phyloP scores from a whole-genome alignment of 2,888 invertebrate genomes.

The Itoplectis maculator region DNA sequence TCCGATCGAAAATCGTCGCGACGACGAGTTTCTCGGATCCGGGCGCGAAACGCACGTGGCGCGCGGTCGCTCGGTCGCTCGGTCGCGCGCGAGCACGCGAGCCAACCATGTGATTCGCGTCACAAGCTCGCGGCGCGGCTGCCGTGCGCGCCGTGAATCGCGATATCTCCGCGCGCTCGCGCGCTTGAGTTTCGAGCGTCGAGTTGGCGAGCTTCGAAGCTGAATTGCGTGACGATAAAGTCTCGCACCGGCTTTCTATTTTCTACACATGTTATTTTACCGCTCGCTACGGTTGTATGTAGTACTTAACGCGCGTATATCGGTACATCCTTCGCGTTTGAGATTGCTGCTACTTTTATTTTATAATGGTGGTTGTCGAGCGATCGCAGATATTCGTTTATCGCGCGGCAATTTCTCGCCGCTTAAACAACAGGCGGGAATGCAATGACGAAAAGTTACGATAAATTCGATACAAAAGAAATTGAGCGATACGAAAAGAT shows the following conservation, averaged over 20 bases:
- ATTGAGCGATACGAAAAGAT: too few species aligned
- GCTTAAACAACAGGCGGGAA: too few species aligned
- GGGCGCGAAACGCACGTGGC: neutral
- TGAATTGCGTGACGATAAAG: constrained; percentile 44
- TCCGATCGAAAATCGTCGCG: constrained; percentile 11
- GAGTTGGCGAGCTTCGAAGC: constrained; percentile 6
- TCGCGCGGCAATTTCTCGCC: too few species aligned
- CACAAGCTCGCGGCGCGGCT: neutral
- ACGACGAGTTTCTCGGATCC: constrained; percentile 38
- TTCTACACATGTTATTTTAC: constrained; percentile 24
- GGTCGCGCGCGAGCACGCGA: too few species aligned
- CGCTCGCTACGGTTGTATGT: neutral
- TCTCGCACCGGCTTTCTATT: constrained; percentile 46
- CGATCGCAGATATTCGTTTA: too few species aligned
- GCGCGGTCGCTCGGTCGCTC: too few species aligned
- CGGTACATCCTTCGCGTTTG: neutral
- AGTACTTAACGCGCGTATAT: too few species aligned
- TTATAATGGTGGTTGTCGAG: too few species aligned
- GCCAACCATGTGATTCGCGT: constrained; percentile 50
- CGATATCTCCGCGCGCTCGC: constrained; percentile 11
- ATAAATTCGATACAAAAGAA: too few species aligned
- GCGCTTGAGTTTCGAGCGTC: neutral
- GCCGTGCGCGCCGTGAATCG: neutral
- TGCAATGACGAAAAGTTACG: too few species aligned
- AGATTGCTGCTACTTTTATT: too few species aligned